Percentiles rank a stretch among this genome's conserved stretches.
Conservation (phyloP, 1,140 invertebrate genomes). For the Globodera ellingtonae region DNA sequence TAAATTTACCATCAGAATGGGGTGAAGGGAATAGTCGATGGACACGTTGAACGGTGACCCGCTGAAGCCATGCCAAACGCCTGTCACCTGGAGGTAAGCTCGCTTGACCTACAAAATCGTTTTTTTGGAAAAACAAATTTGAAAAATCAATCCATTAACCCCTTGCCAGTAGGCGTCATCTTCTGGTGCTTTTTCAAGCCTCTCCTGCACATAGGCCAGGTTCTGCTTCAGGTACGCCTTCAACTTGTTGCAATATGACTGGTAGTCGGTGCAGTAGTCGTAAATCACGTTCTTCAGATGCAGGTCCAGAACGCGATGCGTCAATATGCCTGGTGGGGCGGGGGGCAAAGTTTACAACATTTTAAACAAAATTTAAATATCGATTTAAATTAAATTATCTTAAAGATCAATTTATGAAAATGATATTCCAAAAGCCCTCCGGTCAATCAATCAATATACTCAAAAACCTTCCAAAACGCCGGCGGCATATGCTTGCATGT, state of each 20-base stretch:
- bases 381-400: neutral
- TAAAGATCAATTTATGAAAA: neutral
- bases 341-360: too few relatives aligned
- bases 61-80: slow-evolving; percentile 68
- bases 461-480: slow-evolving; percentile 67
- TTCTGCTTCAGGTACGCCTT: slow-evolving; percentile 52
- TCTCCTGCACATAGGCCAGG: slow-evolving; percentile 53
- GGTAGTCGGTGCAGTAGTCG: slow-evolving; percentile 61
- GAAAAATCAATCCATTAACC: slow-evolving; percentile 32
- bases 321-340: slow-evolving; percentile 35
- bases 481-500: slow-evolving; percentile 61
- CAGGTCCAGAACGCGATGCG: slow-evolving; percentile 48
- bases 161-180: slow-evolving; percentile 62
- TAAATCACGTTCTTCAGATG: slow-evolving; percentile 50
- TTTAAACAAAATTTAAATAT: too few relatives aligned
- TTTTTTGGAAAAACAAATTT: slow-evolving; percentile 9
- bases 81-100: slow-evolving; percentile 68
- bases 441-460: too few relatives aligned
- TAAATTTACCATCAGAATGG: slow-evolving; percentile 68
- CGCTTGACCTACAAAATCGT: slow-evolving; percentile 66
- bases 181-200: slow-evolving; percentile 44
- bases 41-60: slow-evolving; percentile 41
- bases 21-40: slow-evolving; percentile 44
- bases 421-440: too few relatives aligned
- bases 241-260: slow-evolving; percentile 54